Percentiles rank a stretch among this genome's conserved stretches.
These are phyloP conservation scores for Triplophysa tibetana DNA, from an alignment of 2,113 vertebrate species.

Conservation along the genomic window DNA sequence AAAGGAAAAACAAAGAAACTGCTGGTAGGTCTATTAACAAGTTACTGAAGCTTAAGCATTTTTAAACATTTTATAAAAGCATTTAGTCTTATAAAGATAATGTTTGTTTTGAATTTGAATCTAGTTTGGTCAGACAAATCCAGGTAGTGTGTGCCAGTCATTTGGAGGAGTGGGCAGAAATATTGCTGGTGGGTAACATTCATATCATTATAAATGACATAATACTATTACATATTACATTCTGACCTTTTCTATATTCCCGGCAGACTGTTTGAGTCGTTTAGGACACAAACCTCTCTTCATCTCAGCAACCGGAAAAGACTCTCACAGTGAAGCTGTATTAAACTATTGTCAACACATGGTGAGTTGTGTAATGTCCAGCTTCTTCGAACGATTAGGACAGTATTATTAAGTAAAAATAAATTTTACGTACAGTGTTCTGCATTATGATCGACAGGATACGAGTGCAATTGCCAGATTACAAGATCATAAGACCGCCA, in stretches of 20 bases:
- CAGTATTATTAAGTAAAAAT: background rate
- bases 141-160: slow-evolving; percentile 80
- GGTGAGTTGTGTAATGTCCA: slow-evolving; percentile 65
- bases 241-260: slow-evolving; percentile 16
- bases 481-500: slow-evolving; percentile 70
- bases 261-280: slow-evolving; percentile 83
- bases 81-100: background rate
- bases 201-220: background rate
- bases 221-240: background rate
- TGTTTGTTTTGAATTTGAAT: slow-evolving; percentile 39
- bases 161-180: slow-evolving; percentile 89
- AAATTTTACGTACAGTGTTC: background rate
- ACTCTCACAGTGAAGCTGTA: slow-evolving; percentile 78
- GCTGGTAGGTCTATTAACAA: slow-evolving; percentile 66
- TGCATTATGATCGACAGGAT: slow-evolving; percentile 63
- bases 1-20: slow-evolving; percentile 77
- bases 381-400: background rate
- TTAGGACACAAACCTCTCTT: slow-evolving; percentile 77
- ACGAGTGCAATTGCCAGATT: slow-evolving; percentile 67
- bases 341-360: slow-evolving; percentile 83
- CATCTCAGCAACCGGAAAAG: slow-evolving; percentile 82
- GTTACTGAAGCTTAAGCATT: background rate
- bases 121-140: slow-evolving; percentile 85
- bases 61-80: background rate
- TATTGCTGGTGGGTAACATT: slow-evolving; percentile 76